Evolutionary conservation across 2,113 vertebrate genomes (phyloP).

Genomic region (Lophotis ruficrista): DNA sequence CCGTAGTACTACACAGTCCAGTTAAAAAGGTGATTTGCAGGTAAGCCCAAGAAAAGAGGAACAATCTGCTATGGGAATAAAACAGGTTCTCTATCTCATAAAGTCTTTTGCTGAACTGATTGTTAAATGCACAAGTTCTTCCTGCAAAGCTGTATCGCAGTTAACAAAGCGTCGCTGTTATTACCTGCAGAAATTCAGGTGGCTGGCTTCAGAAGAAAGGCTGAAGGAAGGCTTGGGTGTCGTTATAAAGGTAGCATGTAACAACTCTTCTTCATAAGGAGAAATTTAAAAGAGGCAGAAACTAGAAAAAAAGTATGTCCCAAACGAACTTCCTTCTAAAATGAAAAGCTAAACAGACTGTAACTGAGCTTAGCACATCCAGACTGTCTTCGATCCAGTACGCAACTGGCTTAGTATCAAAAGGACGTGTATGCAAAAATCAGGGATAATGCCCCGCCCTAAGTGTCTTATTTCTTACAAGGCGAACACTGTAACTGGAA

Average conservation of each 20-base stretch:
- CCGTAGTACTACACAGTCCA: rapidly evolving
- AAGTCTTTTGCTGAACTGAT: background rate
- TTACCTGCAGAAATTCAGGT: background rate
- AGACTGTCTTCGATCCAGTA: background rate
- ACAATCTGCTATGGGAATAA: background rate
- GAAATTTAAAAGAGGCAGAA: background rate
- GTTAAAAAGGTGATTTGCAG: background rate
- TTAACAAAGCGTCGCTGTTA: background rate
- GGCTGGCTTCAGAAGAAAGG: background rate
- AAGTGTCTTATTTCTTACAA: background rate
- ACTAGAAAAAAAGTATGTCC: background rate
- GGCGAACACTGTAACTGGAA: background rate
- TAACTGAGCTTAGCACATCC: background rate
- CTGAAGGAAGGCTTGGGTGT: background rate
- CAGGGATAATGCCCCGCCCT: background rate
- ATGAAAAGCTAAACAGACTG: background rate
- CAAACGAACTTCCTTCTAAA: background rate
- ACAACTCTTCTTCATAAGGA: background rate
- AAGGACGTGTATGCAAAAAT: background rate
- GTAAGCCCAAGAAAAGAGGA: background rate
- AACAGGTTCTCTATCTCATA: background rate
- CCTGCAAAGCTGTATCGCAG: background rate
- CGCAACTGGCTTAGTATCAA: background rate
- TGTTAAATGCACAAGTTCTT: background rate
- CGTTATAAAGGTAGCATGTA: background rate